Evolutionary conservation across 2,888 invertebrate genomes (phyloP).

Genomic region (Coenonympha glycerion): DNA sequence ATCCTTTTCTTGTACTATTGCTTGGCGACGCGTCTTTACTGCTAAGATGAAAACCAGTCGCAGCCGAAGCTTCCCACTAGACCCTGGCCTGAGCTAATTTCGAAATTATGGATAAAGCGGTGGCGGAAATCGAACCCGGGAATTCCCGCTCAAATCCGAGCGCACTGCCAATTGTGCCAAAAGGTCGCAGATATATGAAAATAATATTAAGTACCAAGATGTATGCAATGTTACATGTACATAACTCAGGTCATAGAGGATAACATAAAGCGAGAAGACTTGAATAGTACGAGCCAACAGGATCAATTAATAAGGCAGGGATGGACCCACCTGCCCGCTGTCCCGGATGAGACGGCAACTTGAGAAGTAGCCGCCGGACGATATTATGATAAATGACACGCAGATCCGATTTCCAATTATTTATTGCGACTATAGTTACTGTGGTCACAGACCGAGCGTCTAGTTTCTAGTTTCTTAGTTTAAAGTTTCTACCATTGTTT

Average conservation of each 20-base stretch:
- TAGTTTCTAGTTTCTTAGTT: constrained; percentile 5
- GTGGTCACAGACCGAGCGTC: background rate
- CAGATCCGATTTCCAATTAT: constrained; percentile 47
- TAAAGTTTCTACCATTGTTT: background rate
- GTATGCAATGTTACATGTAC: too few species aligned
- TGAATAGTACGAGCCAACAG: constrained; percentile 41
- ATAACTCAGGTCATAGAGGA: background rate
- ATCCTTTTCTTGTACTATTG: too few species aligned
- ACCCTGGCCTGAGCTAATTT: too few species aligned
- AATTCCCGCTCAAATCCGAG: too few species aligned
- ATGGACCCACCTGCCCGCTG: constrained; percentile 51
- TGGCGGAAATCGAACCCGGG: too few species aligned
- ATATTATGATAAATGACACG: constrained; percentile 64
- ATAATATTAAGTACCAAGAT: too few species aligned
- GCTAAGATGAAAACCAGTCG: too few species aligned
- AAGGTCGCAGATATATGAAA: too few species aligned
- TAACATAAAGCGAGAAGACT: background rate
- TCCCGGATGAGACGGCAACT: constrained; percentile 33
- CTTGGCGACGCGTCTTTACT: too few species aligned
- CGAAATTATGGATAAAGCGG: too few species aligned
- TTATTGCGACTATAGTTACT: constrained; percentile 34
- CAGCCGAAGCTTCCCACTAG: too few species aligned
- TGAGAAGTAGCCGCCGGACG: constrained; percentile 53
- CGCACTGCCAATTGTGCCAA: too few species aligned
- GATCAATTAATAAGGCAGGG: constrained; percentile 48